Conservation (phyloP, 2,888 invertebrate species). For the Cephus runcator region DNA sequence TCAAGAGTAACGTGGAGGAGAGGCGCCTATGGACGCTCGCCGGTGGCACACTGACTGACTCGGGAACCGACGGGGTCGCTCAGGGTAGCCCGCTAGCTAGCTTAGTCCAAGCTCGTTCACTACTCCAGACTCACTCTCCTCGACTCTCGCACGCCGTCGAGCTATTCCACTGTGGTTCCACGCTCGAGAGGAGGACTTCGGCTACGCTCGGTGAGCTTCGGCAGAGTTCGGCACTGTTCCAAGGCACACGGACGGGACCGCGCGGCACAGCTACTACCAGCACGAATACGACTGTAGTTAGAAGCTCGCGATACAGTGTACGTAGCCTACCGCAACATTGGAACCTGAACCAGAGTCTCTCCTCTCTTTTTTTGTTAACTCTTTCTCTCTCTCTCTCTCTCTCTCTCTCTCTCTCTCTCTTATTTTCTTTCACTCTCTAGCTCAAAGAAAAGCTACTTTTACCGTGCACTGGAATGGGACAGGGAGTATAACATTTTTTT, state of each 20-base stretch:
- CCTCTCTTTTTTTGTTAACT: constrained; percentile 21
- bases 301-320: not conserved
- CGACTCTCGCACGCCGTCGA: constrained; percentile 19
- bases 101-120: constrained; percentile 33
- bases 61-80: constrained; percentile 40
- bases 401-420: constrained; percentile 17
- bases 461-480: constrained; percentile 46
- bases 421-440: constrained; percentile 12
- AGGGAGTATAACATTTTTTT: not conserved
- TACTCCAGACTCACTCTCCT: constrained; percentile 10
- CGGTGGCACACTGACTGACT: constrained; percentile 66
- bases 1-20: not conserved
- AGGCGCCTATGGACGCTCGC: constrained; percentile 42
- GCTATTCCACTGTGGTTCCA: constrained; percentile 13
- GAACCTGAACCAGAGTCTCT: not conserved
- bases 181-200: constrained; percentile 71
- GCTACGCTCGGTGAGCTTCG: constrained; percentile 70
- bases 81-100: constrained; percentile 53
- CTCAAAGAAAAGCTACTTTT: constrained; percentile 39
- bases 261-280: constrained; percentile 51
- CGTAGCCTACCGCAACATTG: constrained; percentile 2
- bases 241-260: constrained; percentile 33
- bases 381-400: constrained; percentile 17
- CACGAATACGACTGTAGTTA: constrained; percentile 48
- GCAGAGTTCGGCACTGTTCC: constrained; percentile 60